Base-by-base conservation (phyloP, 2,888 invertebrate species). In the Synanthedon formicaeformis region DNA sequence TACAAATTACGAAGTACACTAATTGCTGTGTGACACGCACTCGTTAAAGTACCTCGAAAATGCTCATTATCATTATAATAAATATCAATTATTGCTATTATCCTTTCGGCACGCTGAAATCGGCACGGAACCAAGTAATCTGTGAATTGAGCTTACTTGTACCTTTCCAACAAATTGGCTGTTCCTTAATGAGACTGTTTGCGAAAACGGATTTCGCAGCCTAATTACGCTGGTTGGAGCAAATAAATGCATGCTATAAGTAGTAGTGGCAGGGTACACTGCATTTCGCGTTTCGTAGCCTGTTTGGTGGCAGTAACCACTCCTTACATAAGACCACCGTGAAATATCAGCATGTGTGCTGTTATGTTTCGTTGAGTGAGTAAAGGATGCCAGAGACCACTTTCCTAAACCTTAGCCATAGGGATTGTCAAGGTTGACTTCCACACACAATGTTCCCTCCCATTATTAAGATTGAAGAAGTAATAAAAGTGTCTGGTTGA, bases 101-200 rank as follows among this genome's bases (percentile, higher is more conserved):
- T 49, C 49, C 66, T 62, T 34, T 65, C 57, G 73, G 76, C 70
- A 78, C 75, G 77, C 80, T 75, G 71, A 76, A 79, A 75, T 76
- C 66, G 69, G 64, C 60, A 62, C 62, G 60, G 64, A 63, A 62
- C 49, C 49, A 18, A 12, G 60, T 65, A 61, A 64, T 64, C 57
- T 51, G 57, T 63, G 60, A 63, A 65, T 60, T 74, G 75, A 77
- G 81, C 82, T 76, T 82, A 75, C 79, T 78, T 80, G 81, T 83
- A 67, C 70, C 71, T 71, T 72, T 71, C 69, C 64, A 69, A 71
- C 69, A 65, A 79, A 77, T 80, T 75, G 73, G 72, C 64, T 62
- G 67, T 64, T 56, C 66, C 54, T 62, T 79, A 80, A 79, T 80
- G 72, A 75, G 70, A 65, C 73, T 78, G 79, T 82, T 81, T 75